Evolutionary conservation across 2,797 vertebrate genomes (phyloP).

Genomic region (Eidolon dupreanum): DNA sequence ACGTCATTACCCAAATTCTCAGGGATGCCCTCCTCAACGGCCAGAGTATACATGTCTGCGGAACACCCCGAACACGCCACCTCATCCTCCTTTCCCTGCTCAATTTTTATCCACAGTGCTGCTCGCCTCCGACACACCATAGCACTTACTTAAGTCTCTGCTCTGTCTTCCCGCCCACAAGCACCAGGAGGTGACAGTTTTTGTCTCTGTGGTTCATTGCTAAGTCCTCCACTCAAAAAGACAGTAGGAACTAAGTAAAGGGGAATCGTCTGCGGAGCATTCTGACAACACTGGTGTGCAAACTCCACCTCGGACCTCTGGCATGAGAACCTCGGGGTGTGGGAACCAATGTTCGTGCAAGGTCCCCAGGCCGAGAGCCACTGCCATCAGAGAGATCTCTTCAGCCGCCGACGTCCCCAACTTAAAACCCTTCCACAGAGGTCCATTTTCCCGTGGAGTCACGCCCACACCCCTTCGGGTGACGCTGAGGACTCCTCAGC

Average conservation of each 20-base stretch:
- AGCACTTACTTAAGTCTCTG: not conserved
- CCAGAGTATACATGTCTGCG: accelerated
- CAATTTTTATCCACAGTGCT: not conserved
- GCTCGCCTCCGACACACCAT: too few relatives aligned
- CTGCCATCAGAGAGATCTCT: not conserved
- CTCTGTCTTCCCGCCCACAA: not conserved
- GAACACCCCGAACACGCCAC: not conserved
- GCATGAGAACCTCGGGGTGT: not conserved
- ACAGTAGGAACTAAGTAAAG: not conserved
- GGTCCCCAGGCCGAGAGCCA: not conserved
- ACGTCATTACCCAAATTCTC: not conserved
- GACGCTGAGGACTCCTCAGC: not conserved
- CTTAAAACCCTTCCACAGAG: not conserved
- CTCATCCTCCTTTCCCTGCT: not conserved
- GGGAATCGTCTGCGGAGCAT: not conserved
- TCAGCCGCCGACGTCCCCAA: not conserved
- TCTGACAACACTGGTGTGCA: not conserved
- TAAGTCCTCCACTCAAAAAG: not conserved
- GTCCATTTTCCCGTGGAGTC: not conserved
- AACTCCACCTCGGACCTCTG: not conserved
- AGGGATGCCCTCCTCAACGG: not conserved
- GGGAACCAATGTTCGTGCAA: not conserved
- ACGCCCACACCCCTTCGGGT: not conserved
- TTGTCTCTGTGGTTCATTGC: not conserved
- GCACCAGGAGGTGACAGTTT: not conserved